Base-by-base conservation (phyloP, 2,888 invertebrate genomes). In the Nymphalis polychloros region DNA sequence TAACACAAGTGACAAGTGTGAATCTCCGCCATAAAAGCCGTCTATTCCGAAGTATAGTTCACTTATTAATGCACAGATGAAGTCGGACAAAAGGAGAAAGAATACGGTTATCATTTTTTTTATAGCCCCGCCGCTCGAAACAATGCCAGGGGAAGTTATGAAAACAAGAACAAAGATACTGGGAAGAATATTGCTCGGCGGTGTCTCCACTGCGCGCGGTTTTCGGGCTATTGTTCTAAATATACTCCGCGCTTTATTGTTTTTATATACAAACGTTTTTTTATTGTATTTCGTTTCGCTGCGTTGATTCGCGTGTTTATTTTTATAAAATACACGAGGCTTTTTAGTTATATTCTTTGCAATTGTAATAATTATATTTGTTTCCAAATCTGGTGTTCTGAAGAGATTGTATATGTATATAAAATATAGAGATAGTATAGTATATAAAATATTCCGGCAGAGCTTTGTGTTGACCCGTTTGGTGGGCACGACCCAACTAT, bases 91-190 rank as follows among this genome's bases (percentile, higher is more conserved):
- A 69, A 65, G 69, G 59, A 19, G 35, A 61, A 60, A 68, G 61
- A 57, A 69, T 62, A 69, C 62, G 64, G 55, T 64, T 64, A 62
- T 64, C 65, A 62, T 64, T 69, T 55, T 55, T 41, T 47, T 47
- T 55, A 31, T n/a, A 55, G 52, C 46, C 46, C 52, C 59, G 60
- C 55, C 20, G 8, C 48, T 46, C 49, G 63, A 65, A 35, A 71
- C 71, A 71, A 71, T 71, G 64, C 64, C n/a, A 55, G 50, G 68
- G 50, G 63, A 61, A 48, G 63, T 48, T 68, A 71, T 71, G 68
- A 71, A 71, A 69, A 69, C 31, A 62, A 52, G 64, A 69, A 69
- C 69, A 69, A 69, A 69, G 69, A 64, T 20, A 10, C 61, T 41
- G 63, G 50, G 50, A 64, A 62, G 65, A 71, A 71, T 71, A 68